These are phyloP conservation scores for Alfaro cultratus DNA, from an alignment of 2,797 vertebrate genomes.

Conservation along the genomic window DNA sequence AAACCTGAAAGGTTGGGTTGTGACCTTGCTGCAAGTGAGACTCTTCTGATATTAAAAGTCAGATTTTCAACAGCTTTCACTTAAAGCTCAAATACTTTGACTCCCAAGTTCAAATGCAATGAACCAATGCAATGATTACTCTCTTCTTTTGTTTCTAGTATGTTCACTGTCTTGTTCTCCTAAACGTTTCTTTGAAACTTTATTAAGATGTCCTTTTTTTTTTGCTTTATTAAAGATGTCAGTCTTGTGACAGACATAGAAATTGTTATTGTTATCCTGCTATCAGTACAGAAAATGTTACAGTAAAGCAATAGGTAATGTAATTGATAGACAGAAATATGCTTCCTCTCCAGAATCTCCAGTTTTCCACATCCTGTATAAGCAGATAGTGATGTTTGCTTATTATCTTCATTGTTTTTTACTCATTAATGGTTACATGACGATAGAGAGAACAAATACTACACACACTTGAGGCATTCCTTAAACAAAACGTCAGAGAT, in stretches of 20 bases:
- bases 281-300: neutral
- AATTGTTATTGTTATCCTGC: neutral
- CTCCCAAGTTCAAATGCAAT: neutral
- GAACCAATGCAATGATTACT: neutral
- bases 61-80: neutral
- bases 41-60: neutral
- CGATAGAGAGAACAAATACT: neutral
- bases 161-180: neutral
- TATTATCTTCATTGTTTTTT: neutral
- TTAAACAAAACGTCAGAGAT: constrained; percentile 7
- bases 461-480: neutral
- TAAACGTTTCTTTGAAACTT: neutral
- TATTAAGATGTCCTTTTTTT: neutral
- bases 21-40: neutral
- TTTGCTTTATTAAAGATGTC: neutral
- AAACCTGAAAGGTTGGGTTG: neutral
- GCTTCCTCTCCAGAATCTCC: neutral
- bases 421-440: neutral
- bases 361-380: neutral
- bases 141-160: neutral
- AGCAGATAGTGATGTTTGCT: neutral
- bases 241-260: neutral
- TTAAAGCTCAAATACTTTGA: neutral
- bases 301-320: neutral
- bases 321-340: neutral